These are phyloP conservation scores for Ecliptopera silaceata DNA, from an alignment of 2,888 invertebrate species.

Conservation along the genomic window DNA sequence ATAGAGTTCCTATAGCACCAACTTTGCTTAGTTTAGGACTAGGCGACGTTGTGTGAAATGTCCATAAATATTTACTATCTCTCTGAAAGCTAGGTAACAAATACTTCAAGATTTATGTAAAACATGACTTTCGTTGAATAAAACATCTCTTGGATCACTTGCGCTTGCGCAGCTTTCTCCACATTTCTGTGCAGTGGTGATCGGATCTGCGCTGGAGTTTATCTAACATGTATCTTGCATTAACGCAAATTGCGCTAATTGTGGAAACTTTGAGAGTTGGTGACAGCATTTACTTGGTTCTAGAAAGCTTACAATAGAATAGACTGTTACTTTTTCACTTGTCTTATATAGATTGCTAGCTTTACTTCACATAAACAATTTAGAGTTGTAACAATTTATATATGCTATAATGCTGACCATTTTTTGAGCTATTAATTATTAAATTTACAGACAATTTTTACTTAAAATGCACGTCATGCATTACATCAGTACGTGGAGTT, in stretches of 20 bases:
- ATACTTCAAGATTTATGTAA: conserved; percentile 25
- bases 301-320: conserved; percentile 23
- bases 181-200: conserved; percentile 33
- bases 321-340: conserved; percentile 3
- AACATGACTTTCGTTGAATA: conserved; percentile 29
- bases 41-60: too few relatives aligned
- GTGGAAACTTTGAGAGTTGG: conserved; percentile 52
- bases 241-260: conserved; percentile 66
- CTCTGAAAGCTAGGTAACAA: conserved; percentile 11
- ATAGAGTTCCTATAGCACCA: too few relatives aligned
- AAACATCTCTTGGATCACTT: conserved; percentile 25
- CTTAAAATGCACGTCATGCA: too few relatives aligned
- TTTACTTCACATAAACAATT: background rate
- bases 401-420: too few relatives aligned
- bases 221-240: conserved; percentile 48
- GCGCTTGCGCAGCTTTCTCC: conserved; percentile 26
- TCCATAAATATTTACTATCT: too few relatives aligned
- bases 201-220: conserved; percentile 55
- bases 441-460: too few relatives aligned
- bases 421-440: too few relatives aligned
- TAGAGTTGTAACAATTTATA: background rate
- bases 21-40: too few relatives aligned
- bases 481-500: too few relatives aligned
- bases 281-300: conserved; percentile 28
- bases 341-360: background rate